These are phyloP conservation scores for Meandrina meandrites DNA, from an alignment of 92 coral and sea anemone genomes.

Conservation along the genomic window DNA sequence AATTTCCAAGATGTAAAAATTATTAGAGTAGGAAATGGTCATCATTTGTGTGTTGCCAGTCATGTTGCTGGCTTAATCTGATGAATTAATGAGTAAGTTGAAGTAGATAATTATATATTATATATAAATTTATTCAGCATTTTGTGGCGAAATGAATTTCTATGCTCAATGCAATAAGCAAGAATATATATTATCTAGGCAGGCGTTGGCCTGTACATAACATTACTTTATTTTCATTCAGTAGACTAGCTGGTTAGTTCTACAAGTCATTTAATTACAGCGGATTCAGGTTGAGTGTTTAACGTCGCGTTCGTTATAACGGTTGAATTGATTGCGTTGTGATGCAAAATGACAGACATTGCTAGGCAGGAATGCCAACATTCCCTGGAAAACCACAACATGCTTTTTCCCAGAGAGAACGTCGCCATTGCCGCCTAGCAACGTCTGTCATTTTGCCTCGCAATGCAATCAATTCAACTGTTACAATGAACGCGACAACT, in stretches of 20 bases:
- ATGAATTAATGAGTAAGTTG: background rate
- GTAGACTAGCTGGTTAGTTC: conserved; percentile 9
- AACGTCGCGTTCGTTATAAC: no score
- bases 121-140: background rate
- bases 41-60: background rate
- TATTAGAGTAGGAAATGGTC: background rate
- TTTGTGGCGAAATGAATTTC: background rate
- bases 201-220: background rate
- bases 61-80: background rate
- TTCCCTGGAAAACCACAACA: no score
- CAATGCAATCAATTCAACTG: no score
- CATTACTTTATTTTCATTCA: background rate
- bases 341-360: no score
- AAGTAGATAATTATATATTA: no score
- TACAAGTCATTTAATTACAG: background rate
- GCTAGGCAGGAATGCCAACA: no score
- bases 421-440: no score
- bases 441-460: no score
- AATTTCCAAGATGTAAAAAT: background rate
- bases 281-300: no score
- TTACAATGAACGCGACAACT: no score
- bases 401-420: no score
- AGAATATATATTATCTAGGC: background rate
- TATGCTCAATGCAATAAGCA: background rate
- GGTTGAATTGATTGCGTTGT: no score